Evolutionary conservation across 2,888 invertebrate species (phyloP), one percentile per base, ranked within the genome.

Genomic region (Fragum whitleyi): DNA sequence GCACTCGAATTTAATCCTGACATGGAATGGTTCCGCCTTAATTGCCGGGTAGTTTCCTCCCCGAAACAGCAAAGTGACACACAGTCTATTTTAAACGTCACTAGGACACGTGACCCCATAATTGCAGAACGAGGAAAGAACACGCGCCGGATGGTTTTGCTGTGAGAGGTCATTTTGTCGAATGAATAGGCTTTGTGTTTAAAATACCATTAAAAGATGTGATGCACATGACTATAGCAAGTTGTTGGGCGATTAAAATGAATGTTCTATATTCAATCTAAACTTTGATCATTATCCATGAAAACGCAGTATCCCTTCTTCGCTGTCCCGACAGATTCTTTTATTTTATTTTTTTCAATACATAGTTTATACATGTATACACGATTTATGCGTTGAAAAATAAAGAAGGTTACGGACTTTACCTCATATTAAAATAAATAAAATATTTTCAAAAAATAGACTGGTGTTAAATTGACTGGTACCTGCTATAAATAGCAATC

Each of bases 71-170:
- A 62, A 61, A 59, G 28, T 78, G 76, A 69, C 76, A 78, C 77
- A 74, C 73, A 80, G 70, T 62, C 77, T 67, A 71, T 73, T 80
- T 75, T 77, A 74, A 71, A 78, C 75, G 70, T 73, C 83, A 62
- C 71, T 36, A n/a, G 26, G 61, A 7, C 79, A 72, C 75, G 78
- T 78, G 81, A 53, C 77, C 21, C 11, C 39, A 70, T 85, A 77
- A 79, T 70, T 77, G 79, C 72, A 73, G 75, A 79, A 77, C 73
- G 81, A 76, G 70, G 59, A 74, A 42, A 21, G 62, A 51, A 39
- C 55, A 73, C 51, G 70, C 65, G 70, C 36, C 21, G 19, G 65
- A 65, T 39, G 65, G 65, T 65, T 61, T 65, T 65, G 42, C 65
- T 23, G 65, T 65, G 32, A 65, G 65, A 65, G 65, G 65, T 65